Base-by-base conservation (phyloP, 1,140 invertebrate genomes). In the Drosophila trapezifrons region DNA sequence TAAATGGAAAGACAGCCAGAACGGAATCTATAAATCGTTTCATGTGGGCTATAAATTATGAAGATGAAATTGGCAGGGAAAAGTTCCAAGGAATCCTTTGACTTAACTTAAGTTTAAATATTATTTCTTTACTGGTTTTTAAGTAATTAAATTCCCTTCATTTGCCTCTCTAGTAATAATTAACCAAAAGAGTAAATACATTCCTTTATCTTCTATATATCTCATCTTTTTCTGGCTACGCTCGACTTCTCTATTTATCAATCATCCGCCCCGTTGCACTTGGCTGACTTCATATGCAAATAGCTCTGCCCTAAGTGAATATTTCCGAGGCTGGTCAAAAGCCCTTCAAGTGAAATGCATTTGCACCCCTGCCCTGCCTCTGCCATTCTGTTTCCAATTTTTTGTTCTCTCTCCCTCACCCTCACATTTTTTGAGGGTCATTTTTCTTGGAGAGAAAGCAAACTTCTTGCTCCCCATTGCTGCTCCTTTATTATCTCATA, bases 251-350 rank as follows among this genome's bases (percentile, higher is more conserved):
- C 63, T 54, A 54, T 49, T 35, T 62, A 74, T 86, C 82, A 81
- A 85, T 85, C 82, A 85, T 86, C 51, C 83, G 82, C 64, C 69
- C 75, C 72, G 82, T 62, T 85, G 78, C 82, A 58, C 65, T 72
- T 51, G 25, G 42, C 42, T 70, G 67, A 42, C 56, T 84, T 66
- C 78, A 73, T 56, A 74, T 80, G 82, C 76, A 87, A 70, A 77
- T 62, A 59, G 43, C 52, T 76, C 13, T 27, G 37, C 47, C 38
- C 29, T 37, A 58, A 40, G 62, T 75, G 46, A 58, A 76, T 51
- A 47, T 35, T 47, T 62, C 20, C 20, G n/a, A 18, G 22, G 43
- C 32, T 37, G 38, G 62, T 45, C 49, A 56, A 38, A 69, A 57
- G 49, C 65, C 64, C 47, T 27, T 47, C 67, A 71, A 70, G 29